Percentiles rank a stretch among this genome's conserved stretches.
phyloP scores from a whole-genome alignment of 2,888 invertebrate genomes.

The Deilephila porcellus region DNA sequence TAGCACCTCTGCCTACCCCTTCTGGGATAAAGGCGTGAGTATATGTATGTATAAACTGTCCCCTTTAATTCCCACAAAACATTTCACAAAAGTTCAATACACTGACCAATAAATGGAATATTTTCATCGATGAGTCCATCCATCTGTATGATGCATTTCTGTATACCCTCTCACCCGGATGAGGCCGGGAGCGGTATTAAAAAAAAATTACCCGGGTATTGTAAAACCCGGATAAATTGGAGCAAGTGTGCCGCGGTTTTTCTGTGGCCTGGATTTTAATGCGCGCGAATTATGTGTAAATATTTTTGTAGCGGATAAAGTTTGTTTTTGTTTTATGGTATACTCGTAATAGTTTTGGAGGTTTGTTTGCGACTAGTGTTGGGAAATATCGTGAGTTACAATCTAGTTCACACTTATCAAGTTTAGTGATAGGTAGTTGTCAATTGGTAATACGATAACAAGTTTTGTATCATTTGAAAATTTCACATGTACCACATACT shows the following conservation, averaged over 20 bases:
- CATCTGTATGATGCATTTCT: constrained; percentile 2
- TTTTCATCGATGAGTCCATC: background rate
- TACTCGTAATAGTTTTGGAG: background rate
- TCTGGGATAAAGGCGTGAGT: too few relatives aligned
- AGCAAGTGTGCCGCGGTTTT: background rate
- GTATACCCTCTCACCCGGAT: background rate
- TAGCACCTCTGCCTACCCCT: too few relatives aligned
- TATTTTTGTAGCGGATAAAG: background rate
- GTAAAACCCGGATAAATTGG: background rate
- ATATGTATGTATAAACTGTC: too few relatives aligned
- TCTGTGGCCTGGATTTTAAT: background rate
- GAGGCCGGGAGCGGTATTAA: constrained; percentile 7
- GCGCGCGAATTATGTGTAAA: background rate
- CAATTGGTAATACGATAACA: too few relatives aligned
- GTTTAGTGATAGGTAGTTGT: too few relatives aligned
- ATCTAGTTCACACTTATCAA: background rate
- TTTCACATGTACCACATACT: too few relatives aligned
- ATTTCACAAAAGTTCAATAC: background rate
- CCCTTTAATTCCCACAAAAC: too few relatives aligned
- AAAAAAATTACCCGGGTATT: background rate
- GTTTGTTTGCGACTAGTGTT: background rate
- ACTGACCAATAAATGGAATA: constrained; percentile 8
- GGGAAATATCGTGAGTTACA: background rate
- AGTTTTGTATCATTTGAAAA: too few relatives aligned
- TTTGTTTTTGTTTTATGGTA: background rate